Conservation (phyloP, 2,797 vertebrate genomes). For the Pelodytes ibericus region DNA sequence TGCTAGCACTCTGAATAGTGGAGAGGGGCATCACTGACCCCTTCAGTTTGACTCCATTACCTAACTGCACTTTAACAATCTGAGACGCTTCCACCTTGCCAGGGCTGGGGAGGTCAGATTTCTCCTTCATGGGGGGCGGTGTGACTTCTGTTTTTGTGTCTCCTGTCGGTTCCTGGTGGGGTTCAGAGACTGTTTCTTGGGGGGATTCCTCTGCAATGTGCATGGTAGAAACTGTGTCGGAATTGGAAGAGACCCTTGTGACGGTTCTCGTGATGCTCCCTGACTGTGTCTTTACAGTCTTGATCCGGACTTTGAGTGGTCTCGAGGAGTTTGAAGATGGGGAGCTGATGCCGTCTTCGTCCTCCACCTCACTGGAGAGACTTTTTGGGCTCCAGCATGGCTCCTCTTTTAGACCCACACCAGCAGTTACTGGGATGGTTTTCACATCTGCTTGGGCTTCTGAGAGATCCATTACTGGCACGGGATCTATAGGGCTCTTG, state of each 20-base stretch:
- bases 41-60: slow-evolving; percentile 72
- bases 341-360: slow-evolving; percentile 79
- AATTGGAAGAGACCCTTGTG: slow-evolving; percentile 74
- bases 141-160: slow-evolving; percentile 27
- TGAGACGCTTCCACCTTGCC: slow-evolving; percentile 57
- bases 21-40: slow-evolving; percentile 78
- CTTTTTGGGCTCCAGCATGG: slow-evolving; percentile 42
- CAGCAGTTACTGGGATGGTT: slow-evolving; percentile 57
- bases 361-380: slow-evolving; percentile 69
- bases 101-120: slow-evolving; percentile 17
- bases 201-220: slow-evolving; percentile 53
- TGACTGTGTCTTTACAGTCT: slow-evolving; percentile 88
- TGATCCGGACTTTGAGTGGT: slow-evolving; percentile 92
- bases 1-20: slow-evolving; percentile 87
- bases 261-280: slow-evolving; percentile 85
- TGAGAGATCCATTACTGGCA: slow-evolving; percentile 28
- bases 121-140: background rate
- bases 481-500: slow-evolving; percentile 16
- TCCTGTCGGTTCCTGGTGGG: slow-evolving; percentile 27
- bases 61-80: slow-evolving; percentile 71
- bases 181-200: slow-evolving; percentile 18
- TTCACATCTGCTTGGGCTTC: slow-evolving; percentile 54
- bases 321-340: slow-evolving; percentile 81
- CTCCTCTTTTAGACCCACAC: slow-evolving; percentile 59
- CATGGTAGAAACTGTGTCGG: slow-evolving; percentile 55